Evolutionary conservation across 2,797 vertebrate genomes (phyloP).

Genomic region (Iguana delicatissima): DNA sequence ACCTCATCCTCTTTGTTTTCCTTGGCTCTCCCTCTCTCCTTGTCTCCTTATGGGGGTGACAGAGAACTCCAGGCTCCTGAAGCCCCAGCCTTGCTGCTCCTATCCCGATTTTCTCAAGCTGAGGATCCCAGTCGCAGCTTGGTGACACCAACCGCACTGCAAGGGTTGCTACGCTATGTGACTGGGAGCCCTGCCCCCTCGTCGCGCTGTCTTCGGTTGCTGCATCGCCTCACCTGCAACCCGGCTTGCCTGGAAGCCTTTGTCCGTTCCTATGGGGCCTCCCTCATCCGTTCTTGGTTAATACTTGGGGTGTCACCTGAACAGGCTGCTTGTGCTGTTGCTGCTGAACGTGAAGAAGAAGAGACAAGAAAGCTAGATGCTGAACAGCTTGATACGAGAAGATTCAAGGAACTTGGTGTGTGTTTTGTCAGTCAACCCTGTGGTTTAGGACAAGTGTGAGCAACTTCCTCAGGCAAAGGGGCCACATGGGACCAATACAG

Average conservation of each 20-base stretch:
- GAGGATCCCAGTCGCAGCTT: constrained; percentile 85
- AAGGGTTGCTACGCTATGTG: constrained; percentile 87
- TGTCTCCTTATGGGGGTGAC: not conserved
- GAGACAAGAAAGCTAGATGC: constrained; percentile 46
- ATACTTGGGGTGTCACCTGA: constrained; percentile 72
- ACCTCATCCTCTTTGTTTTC: constrained; percentile 12
- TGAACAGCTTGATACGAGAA: constrained; percentile 71
- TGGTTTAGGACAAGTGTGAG: not conserved
- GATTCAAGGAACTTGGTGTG: constrained; percentile 87
- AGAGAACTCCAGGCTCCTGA: constrained; percentile 87
- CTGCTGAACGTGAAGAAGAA: not conserved
- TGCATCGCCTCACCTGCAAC: constrained; percentile 89
- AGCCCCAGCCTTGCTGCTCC: constrained; percentile 87
- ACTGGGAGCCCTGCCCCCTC: constrained; percentile 86
- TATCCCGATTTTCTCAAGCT: constrained; percentile 90
- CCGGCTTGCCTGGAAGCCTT: constrained; percentile 90
- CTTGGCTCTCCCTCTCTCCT: not conserved
- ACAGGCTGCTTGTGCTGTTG: constrained; percentile 13
- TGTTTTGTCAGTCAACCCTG: not conserved
- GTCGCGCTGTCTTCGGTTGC: constrained; percentile 86
- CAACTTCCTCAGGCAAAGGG: not conserved
- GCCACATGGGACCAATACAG: not conserved
- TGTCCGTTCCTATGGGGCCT: constrained; percentile 85
- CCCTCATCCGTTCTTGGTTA: constrained; percentile 83
- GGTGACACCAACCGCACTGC: constrained; percentile 74